Evolutionary conservation across 2,888 invertebrate species (phyloP), one percentile per base, ranked within the genome.

Genomic region (Sesamia inferens): DNA sequence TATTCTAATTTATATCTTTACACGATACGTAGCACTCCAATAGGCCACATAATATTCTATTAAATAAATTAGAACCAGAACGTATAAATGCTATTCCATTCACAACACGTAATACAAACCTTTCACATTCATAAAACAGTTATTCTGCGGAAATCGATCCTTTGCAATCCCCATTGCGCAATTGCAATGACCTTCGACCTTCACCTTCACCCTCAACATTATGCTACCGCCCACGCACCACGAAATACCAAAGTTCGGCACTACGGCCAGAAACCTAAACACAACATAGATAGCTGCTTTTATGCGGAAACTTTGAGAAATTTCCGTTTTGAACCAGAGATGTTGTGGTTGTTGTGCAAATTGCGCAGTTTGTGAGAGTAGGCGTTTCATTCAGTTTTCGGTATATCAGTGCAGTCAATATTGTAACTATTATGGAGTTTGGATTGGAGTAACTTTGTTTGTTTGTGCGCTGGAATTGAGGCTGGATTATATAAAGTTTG

Each of bases 231-330:
- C 87, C 86, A 88, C 88, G 74, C 87, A 71, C 70, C 70, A 68
- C 87, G 74, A 91, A 93, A 92, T 92, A 89, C 74, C 91, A 92
- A 88, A 92, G 90, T 88, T 92, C 90, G 82, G 74, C 68, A 71
- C 59, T 64, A 74, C 74, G 16, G 24, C 14, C 54, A 42, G 51
- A 76, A 80, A 65, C 39, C n/a, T 72, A 70, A 71, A 47, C 54
- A 64, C 55, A 69, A 51, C n/a, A 76, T 72, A 22, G 77, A 83
- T 74, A 61, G 68, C 47, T 55, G 54, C 47, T 3, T 69, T 44
- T 39, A 24, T 74, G 42, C 42, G n/a, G 19, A 59, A 31, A 42
- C 22, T 19, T 54, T 76, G 10, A 16, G 63, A 39, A 68, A 54
- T 55, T 54, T 59, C 65, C 13, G n/a, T 72, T 47, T 51, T 16